Percentiles rank a stretch among this genome's conserved stretches.
These are phyloP conservation scores for Tipula unca DNA, from an alignment of 2,888 invertebrate species.

Conservation along the genomic window DNA sequence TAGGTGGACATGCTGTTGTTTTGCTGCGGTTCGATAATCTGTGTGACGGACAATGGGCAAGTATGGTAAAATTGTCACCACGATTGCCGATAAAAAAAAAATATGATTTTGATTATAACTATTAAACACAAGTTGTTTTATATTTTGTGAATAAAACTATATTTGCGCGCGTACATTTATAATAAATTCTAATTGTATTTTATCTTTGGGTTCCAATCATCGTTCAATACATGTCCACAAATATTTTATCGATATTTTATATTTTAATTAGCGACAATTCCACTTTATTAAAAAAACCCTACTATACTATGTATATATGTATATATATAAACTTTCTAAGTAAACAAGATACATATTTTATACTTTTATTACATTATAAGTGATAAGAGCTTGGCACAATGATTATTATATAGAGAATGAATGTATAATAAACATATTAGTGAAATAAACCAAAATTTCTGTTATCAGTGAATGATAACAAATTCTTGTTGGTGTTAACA, in stretches of 20 bases:
- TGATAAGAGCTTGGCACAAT: background rate
- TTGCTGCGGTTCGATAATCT: slow-evolving; percentile 53
- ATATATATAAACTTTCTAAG: background rate
- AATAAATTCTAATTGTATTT: background rate
- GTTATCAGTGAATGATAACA: background rate
- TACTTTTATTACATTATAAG: background rate
- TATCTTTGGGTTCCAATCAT: background rate
- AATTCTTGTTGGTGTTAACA: background rate
- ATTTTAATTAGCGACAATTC: background rate
- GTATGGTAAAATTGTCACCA: slow-evolving; percentile 48
- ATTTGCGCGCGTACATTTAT: background rate
- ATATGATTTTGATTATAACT: slow-evolving; percentile 14
- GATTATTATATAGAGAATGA: background rate
- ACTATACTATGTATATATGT: too few species aligned
- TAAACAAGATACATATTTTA: background rate
- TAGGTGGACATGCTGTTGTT: slow-evolving; percentile 45
- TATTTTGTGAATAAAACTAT: background rate
- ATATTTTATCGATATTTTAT: background rate
- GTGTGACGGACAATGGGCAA: slow-evolving; percentile 65
- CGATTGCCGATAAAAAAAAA: slow-evolving; percentile 37
- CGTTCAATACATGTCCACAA: background rate
- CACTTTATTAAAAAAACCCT: background rate
- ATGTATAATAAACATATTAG: background rate
- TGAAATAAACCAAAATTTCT: background rate
- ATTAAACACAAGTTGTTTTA: background rate